phyloP scores from a whole-genome alignment of 2,888 invertebrate genomes.

The Argynnis bischoffii region DNA sequence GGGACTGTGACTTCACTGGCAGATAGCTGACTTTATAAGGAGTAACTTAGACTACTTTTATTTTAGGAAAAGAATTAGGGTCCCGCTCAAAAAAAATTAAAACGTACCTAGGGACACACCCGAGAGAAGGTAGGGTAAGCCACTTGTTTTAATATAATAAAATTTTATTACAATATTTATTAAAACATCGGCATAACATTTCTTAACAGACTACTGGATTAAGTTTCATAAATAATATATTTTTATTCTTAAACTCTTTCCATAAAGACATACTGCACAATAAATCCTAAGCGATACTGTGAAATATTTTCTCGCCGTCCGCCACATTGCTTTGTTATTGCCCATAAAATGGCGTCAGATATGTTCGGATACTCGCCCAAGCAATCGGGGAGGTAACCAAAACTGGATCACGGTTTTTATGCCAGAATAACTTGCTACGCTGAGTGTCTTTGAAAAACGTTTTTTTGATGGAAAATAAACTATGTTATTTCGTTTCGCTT shows the following conservation, averaged over 20 bases:
- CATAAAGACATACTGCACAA: slow-evolving; percentile 25
- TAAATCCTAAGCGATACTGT: slow-evolving; percentile 35
- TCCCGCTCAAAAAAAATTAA: too few relatives aligned
- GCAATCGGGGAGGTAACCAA: slow-evolving; percentile 42
- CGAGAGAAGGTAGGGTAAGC: too few relatives aligned
- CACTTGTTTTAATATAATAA: too few relatives aligned
- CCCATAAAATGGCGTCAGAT: slow-evolving; percentile 57
- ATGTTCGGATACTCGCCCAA: slow-evolving; percentile 38
- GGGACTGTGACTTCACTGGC: too few relatives aligned
- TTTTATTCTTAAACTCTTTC: slow-evolving; percentile 18
- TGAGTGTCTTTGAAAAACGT: neutral
- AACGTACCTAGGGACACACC: too few relatives aligned
- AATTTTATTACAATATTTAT: too few relatives aligned
- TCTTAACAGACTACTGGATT: neutral
- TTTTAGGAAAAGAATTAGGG: too few relatives aligned
- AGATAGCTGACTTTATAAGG: too few relatives aligned
- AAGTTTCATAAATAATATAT: slow-evolving; percentile 12
- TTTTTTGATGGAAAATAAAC: slow-evolving; percentile 1
- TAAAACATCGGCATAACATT: neutral
- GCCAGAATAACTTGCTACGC: slow-evolving; percentile 36
- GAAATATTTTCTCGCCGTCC: slow-evolving; percentile 54
- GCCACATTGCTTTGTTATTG: slow-evolving; percentile 64
- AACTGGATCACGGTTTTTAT: slow-evolving; percentile 41
- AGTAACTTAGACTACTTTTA: too few relatives aligned
- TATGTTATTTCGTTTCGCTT: slow-evolving; percentile 13